Base-by-base conservation (phyloP, 92 coral and sea anemone species). In the Anthopleura xanthogrammica region DNA sequence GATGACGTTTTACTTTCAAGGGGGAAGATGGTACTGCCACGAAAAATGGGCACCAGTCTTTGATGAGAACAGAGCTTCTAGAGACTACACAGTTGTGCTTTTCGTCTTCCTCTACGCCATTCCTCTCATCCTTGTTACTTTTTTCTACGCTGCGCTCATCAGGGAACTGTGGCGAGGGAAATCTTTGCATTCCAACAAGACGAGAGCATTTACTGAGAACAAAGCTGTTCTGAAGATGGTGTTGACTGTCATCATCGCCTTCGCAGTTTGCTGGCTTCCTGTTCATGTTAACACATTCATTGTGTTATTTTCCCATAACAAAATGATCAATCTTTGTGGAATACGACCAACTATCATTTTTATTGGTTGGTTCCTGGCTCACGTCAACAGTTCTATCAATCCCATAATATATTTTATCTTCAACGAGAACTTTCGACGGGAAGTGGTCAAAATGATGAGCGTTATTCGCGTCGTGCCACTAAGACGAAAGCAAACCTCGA, bases 181-280 rank as follows among this genome's bases (percentile, higher is more conserved):
- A 52, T 40, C 46, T 11, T n/a, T 43, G 8, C 86, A 83, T 14
- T 73, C 80, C 10, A 83, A 72, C 78, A 83, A 75, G 36, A 75
- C 80, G 40, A 79, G 80, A 41, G 79, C 85, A 2, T 79, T 73
- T 56, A 87, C 48, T 43, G 83, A 90, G 40, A 90, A 90, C 58
- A 87, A 83, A 48, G 88, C 88, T 75, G 93, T 90, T 24, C 77
- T 90, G 46, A 90, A 80, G 76, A 90, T 90, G 93, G 64, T 81
- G 12, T 82, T 81, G 5, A 87, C 90, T 3, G 90, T 90, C 23
- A 57, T 90, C 5, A 68, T 87, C 42, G 39, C 83, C 43, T 90
- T 90, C 16, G 90, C 93, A 5, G 83, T 90, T 0, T 90, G 88
- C 52, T 90, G 93, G 93, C 86, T 90, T 68, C 93, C 86, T 2